Evolutionary conservation across 2,113 vertebrate genomes (phyloP).

Genomic region (Macaca mulatta): DNA sequence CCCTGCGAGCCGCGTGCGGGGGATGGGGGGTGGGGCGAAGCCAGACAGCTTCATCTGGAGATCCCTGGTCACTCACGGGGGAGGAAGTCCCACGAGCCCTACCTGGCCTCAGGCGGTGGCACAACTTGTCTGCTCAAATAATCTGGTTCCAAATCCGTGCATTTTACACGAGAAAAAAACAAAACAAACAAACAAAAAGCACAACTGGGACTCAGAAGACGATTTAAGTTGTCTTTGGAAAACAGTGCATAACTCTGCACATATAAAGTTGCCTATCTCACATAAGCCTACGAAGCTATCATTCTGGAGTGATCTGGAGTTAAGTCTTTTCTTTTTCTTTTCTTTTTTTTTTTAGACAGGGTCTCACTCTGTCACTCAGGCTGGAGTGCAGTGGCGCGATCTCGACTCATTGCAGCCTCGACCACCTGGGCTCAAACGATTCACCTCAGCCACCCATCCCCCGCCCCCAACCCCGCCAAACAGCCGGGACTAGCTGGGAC

Average conservation of each 20-base stretch:
- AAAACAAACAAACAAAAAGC: neutral
- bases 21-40: neutral
- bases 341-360: neutral
- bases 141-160: neutral
- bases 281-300: neutral
- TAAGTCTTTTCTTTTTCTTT: neutral
- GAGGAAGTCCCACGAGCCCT: neutral
- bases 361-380: neutral
- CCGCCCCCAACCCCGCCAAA: no score
- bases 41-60: no score
- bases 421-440: no score
- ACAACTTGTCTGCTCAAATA: neutral
- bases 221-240: neutral
- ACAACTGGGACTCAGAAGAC: neutral
- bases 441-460: neutral
- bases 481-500: no score
- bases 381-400: neutral
- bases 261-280: neutral
- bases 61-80: rapidly evolving
- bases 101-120: rapidly evolving
- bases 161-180: neutral
- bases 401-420: neutral
- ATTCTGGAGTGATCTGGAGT: neutral
- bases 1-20: rapidly evolving
- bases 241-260: neutral